Evolutionary conservation across 2,797 vertebrate genomes (phyloP), one percentile per base, ranked within the genome.

Genomic region (Rhinogobio ventralis): DNA sequence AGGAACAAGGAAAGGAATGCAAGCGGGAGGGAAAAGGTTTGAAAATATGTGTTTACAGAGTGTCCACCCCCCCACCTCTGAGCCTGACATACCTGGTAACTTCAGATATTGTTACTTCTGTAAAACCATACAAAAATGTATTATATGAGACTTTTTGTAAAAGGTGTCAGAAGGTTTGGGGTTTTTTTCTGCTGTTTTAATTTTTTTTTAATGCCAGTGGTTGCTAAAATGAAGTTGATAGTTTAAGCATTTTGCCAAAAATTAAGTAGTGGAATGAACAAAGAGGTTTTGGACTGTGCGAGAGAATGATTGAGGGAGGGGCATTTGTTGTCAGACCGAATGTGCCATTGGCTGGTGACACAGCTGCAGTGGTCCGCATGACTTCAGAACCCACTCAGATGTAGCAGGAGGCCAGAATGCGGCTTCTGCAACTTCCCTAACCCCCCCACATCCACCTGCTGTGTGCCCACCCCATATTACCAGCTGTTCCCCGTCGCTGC

Each of bases 321-420:
- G 67, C 74, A 71, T 85, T 77, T 78, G 83, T 87, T 88, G 88
- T 90, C 88, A 86, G 74, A 82, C 87, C 62, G 78, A 86, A 87
- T 89, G 89, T 88, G 86, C 86, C 69, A 57, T 71, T 86, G 82
- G 86, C 72, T 88, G 71, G 87, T 88, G 88, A 91, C 88, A 87
- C 86, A 86, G 85, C 87, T 80, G 88, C 90, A 83, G 45, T 87
- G 88, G 90, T 91, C 86, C 89, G 85, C 83, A 88, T 88, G 89
- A 89, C 85, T 90, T 89, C 85, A 89, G 79, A 87, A 85, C 53
- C 81, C 66, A 11, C 82, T 88, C 60, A 77, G 82, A 75, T 88
- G 86, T 85, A 83, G 86, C 84, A 85, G 67, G 67, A 84, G 78
- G 86, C 86, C 79, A 79, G 75, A 86, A 88, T 81, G 55, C 76